phyloP scores from a whole-genome alignment of 2,888 invertebrate species.

The Scaptomyza tumidula region DNA sequence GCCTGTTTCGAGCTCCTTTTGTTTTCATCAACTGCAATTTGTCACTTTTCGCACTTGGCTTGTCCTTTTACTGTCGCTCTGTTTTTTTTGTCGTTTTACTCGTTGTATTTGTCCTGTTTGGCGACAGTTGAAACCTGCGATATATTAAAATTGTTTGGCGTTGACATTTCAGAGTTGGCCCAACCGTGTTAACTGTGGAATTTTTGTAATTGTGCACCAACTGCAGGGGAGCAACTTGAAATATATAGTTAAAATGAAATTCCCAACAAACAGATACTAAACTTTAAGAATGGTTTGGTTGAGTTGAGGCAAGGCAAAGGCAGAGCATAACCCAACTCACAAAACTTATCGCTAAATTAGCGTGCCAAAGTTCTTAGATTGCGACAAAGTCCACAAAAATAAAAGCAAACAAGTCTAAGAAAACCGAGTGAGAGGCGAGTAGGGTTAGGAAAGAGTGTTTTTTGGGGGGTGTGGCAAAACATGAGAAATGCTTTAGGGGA shows the following conservation, averaged over 20 bases:
- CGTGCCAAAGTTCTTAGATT: constrained; percentile 59
- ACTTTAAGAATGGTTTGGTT: constrained; percentile 12
- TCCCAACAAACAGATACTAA: constrained; percentile 1
- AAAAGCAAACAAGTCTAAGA: constrained; percentile 6
- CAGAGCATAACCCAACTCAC: constrained; percentile 47
- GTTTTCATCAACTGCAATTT: constrained; percentile 62
- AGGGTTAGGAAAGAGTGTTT: neutral
- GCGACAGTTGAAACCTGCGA: constrained; percentile 44
- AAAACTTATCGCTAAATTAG: constrained; percentile 69
- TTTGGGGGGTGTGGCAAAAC: constrained; percentile 1
- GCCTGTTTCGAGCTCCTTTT: constrained; percentile 21
- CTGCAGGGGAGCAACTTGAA: constrained; percentile 28
- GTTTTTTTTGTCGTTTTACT: neutral
- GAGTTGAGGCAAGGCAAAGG: no score
- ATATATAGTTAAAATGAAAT: constrained; percentile 43
- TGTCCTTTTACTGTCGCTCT: constrained; percentile 44
- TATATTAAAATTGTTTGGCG: constrained; percentile 63
- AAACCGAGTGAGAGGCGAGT: neutral
- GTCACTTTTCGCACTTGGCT: constrained; percentile 70
- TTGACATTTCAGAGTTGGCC: constrained; percentile 48
- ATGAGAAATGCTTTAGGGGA: constrained; percentile 46
- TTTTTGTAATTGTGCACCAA: constrained; percentile 48
- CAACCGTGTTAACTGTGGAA: constrained; percentile 25
- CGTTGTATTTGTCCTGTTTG: constrained; percentile 1
- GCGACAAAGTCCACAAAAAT: constrained; percentile 38